Base-by-base conservation (phyloP, 2,888 invertebrate species). In the Yponomeuta evonymella region DNA sequence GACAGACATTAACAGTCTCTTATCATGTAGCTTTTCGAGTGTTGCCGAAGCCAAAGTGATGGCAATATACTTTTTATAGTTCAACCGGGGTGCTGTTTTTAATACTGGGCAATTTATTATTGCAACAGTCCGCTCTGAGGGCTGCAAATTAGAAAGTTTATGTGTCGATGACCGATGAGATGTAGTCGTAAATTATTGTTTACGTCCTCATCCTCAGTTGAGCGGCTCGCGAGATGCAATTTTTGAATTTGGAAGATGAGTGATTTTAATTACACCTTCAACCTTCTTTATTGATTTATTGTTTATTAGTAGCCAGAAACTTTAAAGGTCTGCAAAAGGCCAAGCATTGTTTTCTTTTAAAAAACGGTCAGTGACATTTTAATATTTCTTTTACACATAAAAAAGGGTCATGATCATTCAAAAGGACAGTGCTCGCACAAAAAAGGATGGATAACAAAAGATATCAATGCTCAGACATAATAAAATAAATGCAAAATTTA, bases 61-160 rank as follows among this genome's bases (percentile, higher is more conserved):
- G 78, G 83, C 85, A 85, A 86, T 86, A 87, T 86, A 84, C 51
- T 79, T 87, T 90, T 89, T 90, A 88, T 88, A 85, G 88, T 75
- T 74, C 83, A 79, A 77, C 75, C 74, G 84, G 84, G 83, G 87
- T 87, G 86, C 88, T 89, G 84, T 85, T 90, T 88, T 91, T 89
- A 87, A 90, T 86, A 83, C 81, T 80, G 76, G 78, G 80, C 82
- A 83, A 83, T 86, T 84, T 79, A 66, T 84, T 86, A 83, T 84
- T 86, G 84, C 81, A 84, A 83, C 83, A 83, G 81, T 79, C 23
- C 36, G 81, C 79, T 79, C 77, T 68, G 29, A 29, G 79, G 80
- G 75, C 79, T 79, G 87, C 88, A 90, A 90, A 90, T 92, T 89
- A 90, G 90, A 91, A 90, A 88, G 89, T 87, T 91, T 89, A 88